Base-by-base conservation (phyloP, 2,888 invertebrate genomes). In the Harpalus rufipes region DNA sequence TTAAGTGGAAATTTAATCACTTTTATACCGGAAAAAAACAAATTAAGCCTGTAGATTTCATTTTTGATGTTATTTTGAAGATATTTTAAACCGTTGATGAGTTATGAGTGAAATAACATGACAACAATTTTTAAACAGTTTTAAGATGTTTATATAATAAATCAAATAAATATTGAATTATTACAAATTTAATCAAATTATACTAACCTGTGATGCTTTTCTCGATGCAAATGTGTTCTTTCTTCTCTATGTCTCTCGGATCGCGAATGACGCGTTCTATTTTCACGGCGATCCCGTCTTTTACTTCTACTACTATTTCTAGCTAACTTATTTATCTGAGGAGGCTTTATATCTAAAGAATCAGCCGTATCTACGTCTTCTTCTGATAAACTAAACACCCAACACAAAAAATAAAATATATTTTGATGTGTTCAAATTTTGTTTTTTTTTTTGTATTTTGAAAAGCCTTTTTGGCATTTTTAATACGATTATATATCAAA, bases 341-440 rank as follows among this genome's bases (percentile, higher is more conserved):
- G 98, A 79, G 98, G 98, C 92, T 98, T 97, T 86, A 98, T 98
- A 88, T 97, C 96, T 89, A 98, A 92, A 8, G 96, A 96, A 91
- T 97, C 97, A 85, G 95, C 94, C 87, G 95, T 94, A 88, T 96
- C 95, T 74, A 94, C 94, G 86, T 94, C 95, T 89, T 95, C 95
- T 86, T 93, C 93, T 82, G 95, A 95, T 89, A 95, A 92, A 90
- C 95, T 95, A 91, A 61, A 89, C 90, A n/a, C n/a, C n/a, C n/a
- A 41, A n/a, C n/a, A n/a, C n/a, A n/a, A n/a, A n/a, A n/a, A n/a
- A n/a, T n/a, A n/a, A n/a, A n/a, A n/a, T n/a, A n/a, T n/a, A n/a
- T n/a, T n/a, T n/a, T n/a, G n/a, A n/a, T n/a, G n/a, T n/a, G n/a
- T n/a, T n/a, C n/a, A n/a, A n/a, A n/a, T n/a, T n/a, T n/a, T n/a